Evolutionary conservation across 2,113 vertebrate genomes (phyloP), one percentile per base, ranked within the genome.

Genomic region (Scomber scombrus): DNA sequence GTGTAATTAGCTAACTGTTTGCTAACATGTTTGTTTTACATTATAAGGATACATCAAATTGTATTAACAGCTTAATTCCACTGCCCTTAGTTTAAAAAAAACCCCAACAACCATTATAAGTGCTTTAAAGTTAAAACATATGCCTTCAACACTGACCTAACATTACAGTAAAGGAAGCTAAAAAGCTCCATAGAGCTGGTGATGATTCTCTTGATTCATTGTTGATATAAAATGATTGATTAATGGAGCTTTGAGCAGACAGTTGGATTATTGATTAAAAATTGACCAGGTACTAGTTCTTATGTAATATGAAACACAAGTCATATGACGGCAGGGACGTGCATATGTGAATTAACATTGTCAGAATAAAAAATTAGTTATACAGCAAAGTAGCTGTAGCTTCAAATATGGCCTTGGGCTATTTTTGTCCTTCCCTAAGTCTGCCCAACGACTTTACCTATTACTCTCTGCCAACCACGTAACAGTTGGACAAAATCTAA

Each of bases 391-490:
- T n/a, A 76, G 68, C 45, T 46, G n/a, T 11, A 66, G 56, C 67
- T 72, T 79, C 40, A 62, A 54, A 78, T 62, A 62, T 57, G 54
- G 58, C 75, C 43, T 43, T 3, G 12, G 47, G 23, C 71, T 89
- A 76, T 84, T 88, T 75, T 71, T 82, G 84, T 76, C 63, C 51
- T 43, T 57, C 60, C 43, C 61, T 71, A 81, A 68, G 58, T 89
- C 87, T 82, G 75, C 81, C 84, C 58, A 57, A 85, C 78, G 80
- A 85, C 78, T 83, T 87, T 63, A 69, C 70, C 78, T 55, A 82
- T 78, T 63, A 75, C 62, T 75, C 68, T 61, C 84, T 80, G 46
- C 73, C 83, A 88, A 88, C 77, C 74, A 69, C 74, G 40, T 18
- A 54, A 43, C 80, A 80, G 67, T 71, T 76, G 67, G 21, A 69